Conservation (phyloP, 2,888 invertebrate species). For the Heliconius sara region DNA sequence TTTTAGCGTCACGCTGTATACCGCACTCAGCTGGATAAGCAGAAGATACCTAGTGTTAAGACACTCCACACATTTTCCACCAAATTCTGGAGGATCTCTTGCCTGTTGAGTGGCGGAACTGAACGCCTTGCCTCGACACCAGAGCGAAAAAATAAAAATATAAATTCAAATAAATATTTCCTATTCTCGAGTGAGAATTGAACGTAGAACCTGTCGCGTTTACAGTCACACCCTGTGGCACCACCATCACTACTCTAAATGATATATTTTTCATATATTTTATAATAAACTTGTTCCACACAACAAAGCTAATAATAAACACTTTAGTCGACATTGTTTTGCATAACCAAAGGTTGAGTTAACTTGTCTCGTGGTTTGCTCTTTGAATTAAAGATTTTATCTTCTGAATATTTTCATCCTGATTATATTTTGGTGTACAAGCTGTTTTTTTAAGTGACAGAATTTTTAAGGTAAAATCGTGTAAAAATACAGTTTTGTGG, state of each 20-base stretch:
- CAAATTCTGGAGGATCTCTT: neutral
- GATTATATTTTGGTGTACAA: neutral
- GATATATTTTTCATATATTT: neutral
- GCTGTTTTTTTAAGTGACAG: neutral
- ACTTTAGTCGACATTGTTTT: conserved; percentile 36
- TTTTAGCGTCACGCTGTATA: too few species aligned
- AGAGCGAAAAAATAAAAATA: neutral
- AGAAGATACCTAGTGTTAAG: neutral
- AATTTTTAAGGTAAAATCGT: neutral
- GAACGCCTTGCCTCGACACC: neutral
- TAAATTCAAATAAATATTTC: neutral
- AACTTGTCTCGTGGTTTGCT: conserved; percentile 37
- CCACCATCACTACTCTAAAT: neutral
- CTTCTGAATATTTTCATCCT: conserved; percentile 4
- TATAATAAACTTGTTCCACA: conserved; percentile 2
- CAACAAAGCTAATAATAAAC: conserved; percentile 34
- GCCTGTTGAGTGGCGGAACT: neutral
- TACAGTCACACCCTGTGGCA: neutral
- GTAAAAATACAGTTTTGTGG: neutral
- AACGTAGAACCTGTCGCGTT: neutral
- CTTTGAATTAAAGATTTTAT: conserved; percentile 41
- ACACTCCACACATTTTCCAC: neutral
- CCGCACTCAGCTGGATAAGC: neutral
- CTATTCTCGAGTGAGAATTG: neutral
- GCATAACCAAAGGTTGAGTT: conserved; percentile 33